Evolutionary conservation across 2,113 vertebrate species (phyloP), one percentile per base, ranked within the genome.

Genomic region (Ia io): DNA sequence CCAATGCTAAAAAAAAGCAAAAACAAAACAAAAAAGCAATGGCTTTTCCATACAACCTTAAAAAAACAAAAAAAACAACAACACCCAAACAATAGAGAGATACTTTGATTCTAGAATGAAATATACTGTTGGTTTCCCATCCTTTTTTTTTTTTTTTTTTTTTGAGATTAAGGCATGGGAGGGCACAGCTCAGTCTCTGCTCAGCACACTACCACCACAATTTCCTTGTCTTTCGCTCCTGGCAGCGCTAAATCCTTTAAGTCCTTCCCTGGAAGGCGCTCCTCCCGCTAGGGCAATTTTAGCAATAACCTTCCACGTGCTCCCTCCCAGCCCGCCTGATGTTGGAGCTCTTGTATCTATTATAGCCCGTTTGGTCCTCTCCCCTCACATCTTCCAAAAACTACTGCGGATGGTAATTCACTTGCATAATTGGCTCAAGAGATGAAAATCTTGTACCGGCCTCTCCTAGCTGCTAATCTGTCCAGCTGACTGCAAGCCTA

Each of bases 401-500:
- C 97, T 91, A 94, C 89, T 91, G 97, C 96, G 96, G 98, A 98
- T 97, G 95, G 98, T 97, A 98, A 98, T 98, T 98, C 98, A 98
- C 98, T 98, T 97, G 98, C 78, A 92, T 98, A 98, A 98, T 98
- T 98, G 98, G 98, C 98, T 98, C 98, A 98, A 98, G 98, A 99
- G 98, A 99, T 98, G 98, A 98, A 98, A 98, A 98, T 98, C 98
- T 98, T 98, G 97, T 98, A 98, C 98, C 97, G 96, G 98, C 97
- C 98, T 98, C 98, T 98, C 97, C 97, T 97, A 97, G 98, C 97
- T 96, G 98, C 98, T 99, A 98, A 99, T 98, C 98, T 98, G 98
- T 98, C 98, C 98, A 99, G 98, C 98, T 98, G 98, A 99, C 98
- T 98, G 98, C 98, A 98, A 98, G 98, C 98, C 98, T 99, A 99